Evolutionary conservation across 2,888 invertebrate genomes (phyloP).

Genomic region (Ichneumoninae sp.): DNA sequence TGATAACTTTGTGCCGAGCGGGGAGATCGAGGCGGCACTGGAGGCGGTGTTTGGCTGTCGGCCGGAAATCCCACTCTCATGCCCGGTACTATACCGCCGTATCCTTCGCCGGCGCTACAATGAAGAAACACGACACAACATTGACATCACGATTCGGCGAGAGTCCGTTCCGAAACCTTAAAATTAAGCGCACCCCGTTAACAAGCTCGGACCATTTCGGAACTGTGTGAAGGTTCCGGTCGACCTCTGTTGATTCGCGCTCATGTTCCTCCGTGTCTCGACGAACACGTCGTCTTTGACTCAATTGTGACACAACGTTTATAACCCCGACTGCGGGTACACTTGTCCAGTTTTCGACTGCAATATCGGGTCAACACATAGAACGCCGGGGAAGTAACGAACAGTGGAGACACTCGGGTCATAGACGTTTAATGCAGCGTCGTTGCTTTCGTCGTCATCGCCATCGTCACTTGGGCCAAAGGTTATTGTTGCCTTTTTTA

Average conservation of each 20-base stretch:
- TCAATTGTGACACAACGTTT: background rate
- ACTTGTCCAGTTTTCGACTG: background rate
- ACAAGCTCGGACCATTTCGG: slow-evolving; percentile 72
- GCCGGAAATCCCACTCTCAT: slow-evolving; percentile 28
- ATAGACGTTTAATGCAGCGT: background rate
- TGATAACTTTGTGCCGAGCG: slow-evolving; percentile 71
- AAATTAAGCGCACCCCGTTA: slow-evolving; percentile 71
- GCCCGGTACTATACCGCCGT: slow-evolving; percentile 20
- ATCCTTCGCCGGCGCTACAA: background rate
- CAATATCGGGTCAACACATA: background rate
- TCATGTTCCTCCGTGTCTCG: background rate
- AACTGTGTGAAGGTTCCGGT: slow-evolving; percentile 73
- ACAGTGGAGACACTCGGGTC: background rate
- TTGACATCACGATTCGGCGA: background rate
- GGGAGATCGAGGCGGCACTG: slow-evolving; percentile 77
- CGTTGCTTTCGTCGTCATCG: background rate
- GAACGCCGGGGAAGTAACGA: background rate
- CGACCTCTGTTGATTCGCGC: slow-evolving; percentile 70
- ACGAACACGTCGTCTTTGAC: background rate
- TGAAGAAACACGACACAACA: background rate
- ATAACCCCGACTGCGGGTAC: background rate
- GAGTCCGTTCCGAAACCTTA: background rate
- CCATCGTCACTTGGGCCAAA: slow-evolving; percentile 1
- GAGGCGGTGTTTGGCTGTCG: slow-evolving; percentile 74
- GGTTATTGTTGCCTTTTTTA: background rate